Conservation (phyloP, 2,888 invertebrate genomes). For the Xanthia icteritia region DNA sequence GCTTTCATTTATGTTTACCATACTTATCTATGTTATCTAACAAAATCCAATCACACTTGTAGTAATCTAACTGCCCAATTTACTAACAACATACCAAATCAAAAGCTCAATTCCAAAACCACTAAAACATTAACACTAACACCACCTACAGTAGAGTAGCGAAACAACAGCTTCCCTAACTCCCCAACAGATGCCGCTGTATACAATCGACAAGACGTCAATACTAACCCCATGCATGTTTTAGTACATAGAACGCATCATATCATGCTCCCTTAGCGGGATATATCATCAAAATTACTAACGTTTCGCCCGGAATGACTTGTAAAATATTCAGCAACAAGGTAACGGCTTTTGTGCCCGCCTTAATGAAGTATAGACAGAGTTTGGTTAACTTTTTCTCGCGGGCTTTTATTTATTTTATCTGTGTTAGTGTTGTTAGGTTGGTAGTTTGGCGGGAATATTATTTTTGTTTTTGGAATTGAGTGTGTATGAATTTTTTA, state of each 20-base stretch:
- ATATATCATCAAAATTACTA: constrained; percentile 86
- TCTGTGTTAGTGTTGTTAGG: constrained; percentile 63
- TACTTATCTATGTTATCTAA: neutral
- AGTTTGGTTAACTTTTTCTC: constrained; percentile 67
- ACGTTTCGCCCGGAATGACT: constrained; percentile 80
- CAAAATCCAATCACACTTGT: neutral
- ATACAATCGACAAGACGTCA: constrained; percentile 77
- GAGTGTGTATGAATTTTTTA: constrained; percentile 51
- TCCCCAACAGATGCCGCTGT: constrained; percentile 79
- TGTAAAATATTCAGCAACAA: constrained; percentile 86
- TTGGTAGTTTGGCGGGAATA: constrained; percentile 53
- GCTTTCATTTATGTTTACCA: too few species aligned
- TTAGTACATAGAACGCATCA: constrained; percentile 79
- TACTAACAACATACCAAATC: constrained; percentile 22
- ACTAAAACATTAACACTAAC: constrained; percentile 48
- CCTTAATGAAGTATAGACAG: constrained; percentile 83
- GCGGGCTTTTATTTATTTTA: constrained; percentile 67
- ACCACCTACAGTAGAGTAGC: constrained; percentile 74
- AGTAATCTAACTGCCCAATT: constrained; percentile 8
- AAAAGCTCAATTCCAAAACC: constrained; percentile 34
- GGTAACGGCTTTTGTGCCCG: constrained; percentile 87
- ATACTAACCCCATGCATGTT: constrained; percentile 84
- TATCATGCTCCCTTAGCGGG: constrained; percentile 82
- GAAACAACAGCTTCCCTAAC: constrained; percentile 48
- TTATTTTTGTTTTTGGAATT: constrained; percentile 54